phyloP scores from a whole-genome alignment of 92 coral and sea anemone species.

The Epizoanthus stellaris region DNA sequence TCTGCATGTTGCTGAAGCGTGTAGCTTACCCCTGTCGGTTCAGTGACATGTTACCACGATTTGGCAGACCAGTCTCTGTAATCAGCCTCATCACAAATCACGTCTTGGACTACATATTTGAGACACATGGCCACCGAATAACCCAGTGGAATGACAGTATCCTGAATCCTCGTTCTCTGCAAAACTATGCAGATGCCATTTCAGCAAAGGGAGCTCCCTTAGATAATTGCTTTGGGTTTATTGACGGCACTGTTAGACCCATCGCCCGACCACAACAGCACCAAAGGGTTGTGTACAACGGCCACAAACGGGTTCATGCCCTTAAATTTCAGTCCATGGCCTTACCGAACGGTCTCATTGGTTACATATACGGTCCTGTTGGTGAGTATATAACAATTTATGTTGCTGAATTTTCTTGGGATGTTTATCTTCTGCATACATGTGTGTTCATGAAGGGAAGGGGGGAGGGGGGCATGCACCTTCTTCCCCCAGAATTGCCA shows the following conservation, averaged over 20 bases:
- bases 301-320: constrained; percentile 14
- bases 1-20: constrained; percentile 23
- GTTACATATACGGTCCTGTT: constrained; percentile 5
- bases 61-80: constrained; percentile 49
- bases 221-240: constrained; percentile 29
- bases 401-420: no score
- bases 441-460: no score
- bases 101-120: constrained; percentile 27
- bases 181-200: constrained; percentile 24
- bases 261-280: constrained; percentile 22
- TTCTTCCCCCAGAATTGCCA: no score
- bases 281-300: constrained; percentile 22
- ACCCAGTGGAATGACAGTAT: constrained; percentile 22
- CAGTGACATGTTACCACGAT: constrained; percentile 47
- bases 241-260: constrained; percentile 12
- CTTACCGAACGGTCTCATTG: constrained; percentile 12
- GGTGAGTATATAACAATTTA: no score
- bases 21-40: constrained; percentile 48
- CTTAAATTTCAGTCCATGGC: constrained; percentile 20
- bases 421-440: no score
- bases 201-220: constrained; percentile 23
- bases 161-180: constrained; percentile 25
- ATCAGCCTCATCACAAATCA: constrained; percentile 27
- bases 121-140: constrained; percentile 4
- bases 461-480: no score